Percentiles rank a stretch among this genome's conserved stretches.
Evolutionary conservation across 64 coral and sea anemone species (phyloP).

Genomic region (Pocillopora verrucosa): DNA sequence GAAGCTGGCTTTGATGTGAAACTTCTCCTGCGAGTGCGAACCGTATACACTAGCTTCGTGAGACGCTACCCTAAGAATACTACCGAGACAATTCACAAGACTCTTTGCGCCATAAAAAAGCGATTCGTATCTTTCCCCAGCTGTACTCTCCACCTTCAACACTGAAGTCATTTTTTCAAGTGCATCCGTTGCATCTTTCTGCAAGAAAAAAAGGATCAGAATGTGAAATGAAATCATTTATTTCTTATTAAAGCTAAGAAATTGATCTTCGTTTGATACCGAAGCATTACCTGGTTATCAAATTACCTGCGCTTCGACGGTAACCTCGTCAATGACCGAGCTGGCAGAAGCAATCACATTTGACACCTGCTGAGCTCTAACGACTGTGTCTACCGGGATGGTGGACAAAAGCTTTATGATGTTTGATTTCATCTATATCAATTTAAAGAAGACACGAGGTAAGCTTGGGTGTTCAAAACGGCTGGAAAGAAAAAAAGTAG

Average conservation of each 20-base stretch:
- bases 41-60: background rate
- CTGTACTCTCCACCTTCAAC: background rate
- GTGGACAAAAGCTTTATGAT: background rate
- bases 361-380: background rate
- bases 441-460: background rate
- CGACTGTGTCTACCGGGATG: background rate
- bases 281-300: background rate
- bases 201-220: no score
- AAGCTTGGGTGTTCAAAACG: background rate
- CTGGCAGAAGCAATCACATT: background rate
- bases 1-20: background rate
- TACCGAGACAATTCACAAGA: constrained; percentile 26
- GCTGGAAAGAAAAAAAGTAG: no score
- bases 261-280: background rate
- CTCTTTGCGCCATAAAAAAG: constrained; percentile 4
- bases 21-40: background rate
- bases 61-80: constrained; percentile 12
- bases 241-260: no score
- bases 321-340: background rate
- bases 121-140: background rate
- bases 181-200: constrained; percentile 2
- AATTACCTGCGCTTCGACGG: background rate
- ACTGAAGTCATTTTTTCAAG: constrained; percentile 7
- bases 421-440: background rate
- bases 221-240: no score